A percentile compares a stretch with the other conserved stretches of the same genome.
Conservation (phyloP, 2,888 invertebrate species). For the Xanthia togata region DNA sequence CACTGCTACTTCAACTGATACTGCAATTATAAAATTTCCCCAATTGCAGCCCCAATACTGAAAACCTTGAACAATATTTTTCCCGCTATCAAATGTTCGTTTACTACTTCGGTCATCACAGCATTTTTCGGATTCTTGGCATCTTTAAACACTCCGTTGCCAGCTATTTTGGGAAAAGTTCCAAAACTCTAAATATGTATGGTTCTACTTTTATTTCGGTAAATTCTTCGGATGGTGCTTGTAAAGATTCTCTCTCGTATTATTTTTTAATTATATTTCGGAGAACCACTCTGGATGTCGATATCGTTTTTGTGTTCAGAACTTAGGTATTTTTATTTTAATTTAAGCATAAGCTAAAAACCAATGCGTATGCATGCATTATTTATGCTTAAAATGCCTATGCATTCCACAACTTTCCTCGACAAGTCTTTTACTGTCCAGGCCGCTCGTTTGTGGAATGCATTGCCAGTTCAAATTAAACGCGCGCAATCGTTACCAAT, state of each 20-base stretch:
- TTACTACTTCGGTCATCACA: slow-evolving; percentile 58
- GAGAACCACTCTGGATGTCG: not conserved
- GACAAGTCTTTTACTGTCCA: too few species aligned
- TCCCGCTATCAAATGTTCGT: slow-evolving; percentile 14
- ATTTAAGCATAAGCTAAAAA: too few species aligned
- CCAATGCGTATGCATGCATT: too few species aligned
- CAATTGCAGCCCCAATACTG: not conserved
- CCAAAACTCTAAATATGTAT: slow-evolving; percentile 62
- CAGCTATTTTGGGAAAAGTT: slow-evolving; percentile 68
- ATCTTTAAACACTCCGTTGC: slow-evolving; percentile 68
- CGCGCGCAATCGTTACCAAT: too few species aligned
- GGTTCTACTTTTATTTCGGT: slow-evolving; percentile 27
- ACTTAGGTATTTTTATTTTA: not conserved
- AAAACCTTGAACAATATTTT: slow-evolving; percentile 18
- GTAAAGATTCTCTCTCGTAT: not conserved
- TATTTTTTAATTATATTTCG: not conserved
- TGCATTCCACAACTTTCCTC: too few species aligned
- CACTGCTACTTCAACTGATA: not conserved
- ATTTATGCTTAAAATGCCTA: too few species aligned
- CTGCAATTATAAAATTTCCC: not conserved
- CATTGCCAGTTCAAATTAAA: too few species aligned
- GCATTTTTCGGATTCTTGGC: slow-evolving; percentile 81
- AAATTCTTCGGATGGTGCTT: slow-evolving; percentile 6
- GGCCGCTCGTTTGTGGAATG: too few species aligned
- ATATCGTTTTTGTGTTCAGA: not conserved